phyloP scores from a whole-genome alignment of 2,797 vertebrate species.

The Poeciliopsis paucimaculata region DNA sequence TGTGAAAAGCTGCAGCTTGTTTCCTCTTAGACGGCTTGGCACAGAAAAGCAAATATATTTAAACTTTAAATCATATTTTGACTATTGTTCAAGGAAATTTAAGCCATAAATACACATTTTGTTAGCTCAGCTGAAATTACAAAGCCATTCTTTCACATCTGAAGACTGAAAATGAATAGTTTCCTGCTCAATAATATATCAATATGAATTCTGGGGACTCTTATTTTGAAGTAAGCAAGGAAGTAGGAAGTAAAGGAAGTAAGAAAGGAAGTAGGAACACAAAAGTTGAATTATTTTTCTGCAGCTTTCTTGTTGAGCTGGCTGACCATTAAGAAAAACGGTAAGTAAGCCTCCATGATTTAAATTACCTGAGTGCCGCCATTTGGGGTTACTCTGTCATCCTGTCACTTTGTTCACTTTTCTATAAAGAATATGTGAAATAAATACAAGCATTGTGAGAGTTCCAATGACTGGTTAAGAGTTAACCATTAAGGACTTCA shows the following conservation, averaged over 20 bases:
- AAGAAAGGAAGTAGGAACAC: too few relatives aligned
- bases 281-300: background rate
- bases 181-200: background rate
- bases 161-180: background rate
- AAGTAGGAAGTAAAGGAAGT: background rate
- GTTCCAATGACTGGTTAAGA: background rate
- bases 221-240: background rate
- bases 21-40: slow-evolving; percentile 3
- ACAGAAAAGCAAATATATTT: background rate
- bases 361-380: background rate
- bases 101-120: background rate
- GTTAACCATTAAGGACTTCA: background rate
- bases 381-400: background rate
- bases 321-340: background rate
- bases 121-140: background rate
- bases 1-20: slow-evolving; percentile 15
- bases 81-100: background rate
- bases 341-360: background rate
- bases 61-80: background rate
- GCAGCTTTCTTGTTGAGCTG: background rate
- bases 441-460: background rate
- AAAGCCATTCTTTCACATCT: background rate
- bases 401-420: too few relatives aligned
- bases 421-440: background rate
- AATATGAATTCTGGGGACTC: background rate